Conservation (phyloP, 1,140 invertebrate species). For the Papilio machaon region DNA sequence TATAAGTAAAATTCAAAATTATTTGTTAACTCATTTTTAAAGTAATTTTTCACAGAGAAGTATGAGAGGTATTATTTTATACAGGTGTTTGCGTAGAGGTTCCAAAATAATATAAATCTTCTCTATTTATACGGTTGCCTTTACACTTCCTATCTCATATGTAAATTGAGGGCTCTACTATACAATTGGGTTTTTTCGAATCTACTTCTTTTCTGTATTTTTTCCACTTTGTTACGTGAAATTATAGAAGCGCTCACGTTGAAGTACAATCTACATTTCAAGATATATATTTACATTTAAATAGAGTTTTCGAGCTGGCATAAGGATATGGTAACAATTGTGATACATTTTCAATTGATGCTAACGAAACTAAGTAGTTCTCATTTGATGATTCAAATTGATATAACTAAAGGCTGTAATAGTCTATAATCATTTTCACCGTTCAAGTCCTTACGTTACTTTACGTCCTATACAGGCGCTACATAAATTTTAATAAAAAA, state of each 20-base stretch:
- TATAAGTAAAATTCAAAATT: neutral
- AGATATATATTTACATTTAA: neutral
- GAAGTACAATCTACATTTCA: neutral
- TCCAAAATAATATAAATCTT: neutral
- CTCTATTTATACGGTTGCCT: neutral
- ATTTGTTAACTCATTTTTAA: too few relatives aligned
- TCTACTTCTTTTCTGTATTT: constrained; percentile 6
- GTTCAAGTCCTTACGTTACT: too few relatives aligned
- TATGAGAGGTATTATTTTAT: neutral
- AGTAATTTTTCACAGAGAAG: too few relatives aligned
- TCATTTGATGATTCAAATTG: too few relatives aligned
- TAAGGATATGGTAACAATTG: neutral
- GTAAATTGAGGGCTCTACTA: constrained; percentile 1
- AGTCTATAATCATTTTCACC: too few relatives aligned
- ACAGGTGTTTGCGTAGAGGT: neutral
- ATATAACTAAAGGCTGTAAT: too few relatives aligned
- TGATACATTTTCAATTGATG: neutral
- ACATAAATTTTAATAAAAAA: too few relatives aligned
- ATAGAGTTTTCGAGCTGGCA: neutral
- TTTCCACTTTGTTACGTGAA: constrained; percentile 19
- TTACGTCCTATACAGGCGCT: too few relatives aligned
- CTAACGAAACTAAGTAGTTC: too few relatives aligned
- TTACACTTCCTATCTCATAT: neutral
- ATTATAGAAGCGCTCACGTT: constrained; percentile 8
- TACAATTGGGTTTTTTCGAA: neutral